A percentile compares a stretch with the other conserved stretches of the same genome.
Conservation (phyloP, 2,797 vertebrate species). For the Hirundo rustica region DNA sequence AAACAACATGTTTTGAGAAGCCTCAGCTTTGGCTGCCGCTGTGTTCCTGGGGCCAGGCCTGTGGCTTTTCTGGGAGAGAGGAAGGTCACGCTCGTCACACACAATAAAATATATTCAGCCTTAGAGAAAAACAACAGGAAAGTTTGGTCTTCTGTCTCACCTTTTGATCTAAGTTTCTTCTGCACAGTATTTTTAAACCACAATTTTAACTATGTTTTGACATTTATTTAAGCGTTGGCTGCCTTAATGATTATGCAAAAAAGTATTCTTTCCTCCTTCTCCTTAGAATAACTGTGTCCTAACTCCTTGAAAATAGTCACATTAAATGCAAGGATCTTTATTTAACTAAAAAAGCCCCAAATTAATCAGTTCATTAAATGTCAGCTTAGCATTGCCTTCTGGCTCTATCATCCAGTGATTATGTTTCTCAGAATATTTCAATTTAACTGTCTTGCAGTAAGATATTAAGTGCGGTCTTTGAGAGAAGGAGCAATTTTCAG, state of each 20-base stretch:
- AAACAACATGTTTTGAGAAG: background rate
- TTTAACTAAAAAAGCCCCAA: background rate
- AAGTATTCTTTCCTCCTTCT: background rate
- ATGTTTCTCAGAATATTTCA: background rate
- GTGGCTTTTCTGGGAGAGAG: background rate
- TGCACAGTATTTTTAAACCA: background rate
- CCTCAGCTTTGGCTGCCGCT: background rate
- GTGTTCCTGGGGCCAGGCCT: background rate
- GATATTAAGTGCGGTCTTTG: background rate
- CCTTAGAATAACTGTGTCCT: background rate
- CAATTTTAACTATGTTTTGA: background rate
- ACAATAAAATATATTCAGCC: background rate
- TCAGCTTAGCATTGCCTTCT: background rate
- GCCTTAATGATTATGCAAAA: background rate
- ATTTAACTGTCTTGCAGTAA: background rate
- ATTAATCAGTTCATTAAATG: background rate
- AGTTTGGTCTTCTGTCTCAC: background rate
- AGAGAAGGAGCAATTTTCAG: background rate
- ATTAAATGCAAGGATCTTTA: background rate
- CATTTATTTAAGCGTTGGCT: background rate
- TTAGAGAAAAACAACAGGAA: background rate
- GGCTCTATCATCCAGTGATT: background rate
- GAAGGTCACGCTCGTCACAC: background rate
- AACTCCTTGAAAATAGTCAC: background rate
- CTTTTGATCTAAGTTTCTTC: background rate